Evolutionary conservation across 2,888 invertebrate genomes (phyloP).

Genomic region (Sepiola atlantica): DNA sequence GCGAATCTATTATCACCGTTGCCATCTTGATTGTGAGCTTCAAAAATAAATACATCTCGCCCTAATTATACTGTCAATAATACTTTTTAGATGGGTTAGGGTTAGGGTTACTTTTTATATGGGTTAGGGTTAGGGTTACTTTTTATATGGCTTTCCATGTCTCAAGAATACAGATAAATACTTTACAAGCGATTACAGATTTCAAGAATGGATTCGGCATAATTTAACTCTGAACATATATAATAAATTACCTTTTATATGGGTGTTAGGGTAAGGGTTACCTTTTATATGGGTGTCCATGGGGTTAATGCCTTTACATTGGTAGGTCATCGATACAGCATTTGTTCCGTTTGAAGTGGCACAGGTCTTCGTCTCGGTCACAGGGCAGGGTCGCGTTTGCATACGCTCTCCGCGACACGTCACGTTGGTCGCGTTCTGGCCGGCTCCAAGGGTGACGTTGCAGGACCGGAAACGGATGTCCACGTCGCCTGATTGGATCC

Average conservation of each 20-base stretch:
- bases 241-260: not conserved
- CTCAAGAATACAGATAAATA: too few relatives aligned
- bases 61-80: too few relatives aligned
- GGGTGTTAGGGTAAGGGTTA: too few relatives aligned
- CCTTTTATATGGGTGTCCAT: constrained; percentile 37
- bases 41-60: not conserved
- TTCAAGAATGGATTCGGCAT: too few relatives aligned
- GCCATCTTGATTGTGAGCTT: not conserved
- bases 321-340: not conserved
- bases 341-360: not conserved
- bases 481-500: constrained; percentile 60
- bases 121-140: too few relatives aligned
- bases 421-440: constrained; percentile 46
- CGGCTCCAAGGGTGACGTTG: constrained; percentile 47
- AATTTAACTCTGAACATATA: not conserved
- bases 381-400: constrained; percentile 13
- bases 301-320: constrained; percentile 33
- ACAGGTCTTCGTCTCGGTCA: constrained; percentile 6
- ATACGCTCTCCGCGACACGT: constrained; percentile 51
- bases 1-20: too few relatives aligned
- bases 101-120: too few relatives aligned
- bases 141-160: too few relatives aligned
- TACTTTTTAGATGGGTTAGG: too few relatives aligned
- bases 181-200: too few relatives aligned
- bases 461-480: constrained; percentile 61